A percentile compares a stretch with the other conserved stretches of the same genome.
These are phyloP conservation scores for Nyctereutes procyonoides DNA, from an alignment of 2,113 vertebrate genomes.

Conservation along the genomic window DNA sequence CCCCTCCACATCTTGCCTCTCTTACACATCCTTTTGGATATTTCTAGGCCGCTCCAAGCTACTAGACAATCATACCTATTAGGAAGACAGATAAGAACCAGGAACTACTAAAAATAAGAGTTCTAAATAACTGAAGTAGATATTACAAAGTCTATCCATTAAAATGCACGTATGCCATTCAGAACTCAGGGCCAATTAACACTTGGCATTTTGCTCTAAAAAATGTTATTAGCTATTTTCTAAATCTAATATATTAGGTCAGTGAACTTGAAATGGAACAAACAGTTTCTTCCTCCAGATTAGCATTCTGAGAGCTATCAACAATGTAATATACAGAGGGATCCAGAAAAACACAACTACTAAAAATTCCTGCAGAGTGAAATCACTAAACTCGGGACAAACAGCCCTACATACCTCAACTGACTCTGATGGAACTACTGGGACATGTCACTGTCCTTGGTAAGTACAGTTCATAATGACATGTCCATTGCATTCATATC, in stretches of 20 bases:
- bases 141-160: not conserved
- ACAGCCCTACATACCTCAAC: not conserved
- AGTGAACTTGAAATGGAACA: not conserved
- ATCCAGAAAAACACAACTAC: not conserved
- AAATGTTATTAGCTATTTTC: not conserved
- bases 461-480: not conserved
- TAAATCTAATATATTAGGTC: not conserved
- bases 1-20: not conserved
- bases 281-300: not conserved
- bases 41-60: not conserved
- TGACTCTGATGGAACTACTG: not conserved
- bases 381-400: not conserved
- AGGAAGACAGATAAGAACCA: conserved; percentile 3
- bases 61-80: not conserved
- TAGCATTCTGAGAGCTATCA: not conserved
- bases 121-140: not conserved
- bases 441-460: not conserved
- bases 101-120: not conserved
- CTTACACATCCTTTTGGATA: conserved; percentile 5
- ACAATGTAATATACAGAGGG: not conserved
- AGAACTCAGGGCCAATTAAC: not conserved
- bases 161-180: not conserved
- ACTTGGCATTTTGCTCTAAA: not conserved
- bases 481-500: not conserved
- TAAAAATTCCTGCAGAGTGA: not conserved